These are phyloP conservation scores for Metacarcinus magister DNA, from an alignment of 2,888 invertebrate species.

Conservation along the genomic window DNA sequence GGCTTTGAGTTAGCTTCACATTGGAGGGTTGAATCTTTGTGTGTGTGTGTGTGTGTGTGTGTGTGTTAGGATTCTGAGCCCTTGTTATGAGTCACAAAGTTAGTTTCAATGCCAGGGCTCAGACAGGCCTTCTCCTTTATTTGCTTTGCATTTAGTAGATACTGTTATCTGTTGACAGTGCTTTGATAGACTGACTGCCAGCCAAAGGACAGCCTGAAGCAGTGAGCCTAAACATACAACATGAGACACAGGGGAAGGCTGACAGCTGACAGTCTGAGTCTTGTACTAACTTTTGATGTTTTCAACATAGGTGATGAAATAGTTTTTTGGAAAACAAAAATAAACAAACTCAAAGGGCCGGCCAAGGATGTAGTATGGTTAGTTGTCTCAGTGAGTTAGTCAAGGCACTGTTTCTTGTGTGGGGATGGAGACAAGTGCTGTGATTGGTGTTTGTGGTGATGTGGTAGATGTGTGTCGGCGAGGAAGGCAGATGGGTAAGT, in stretches of 20 bases:
- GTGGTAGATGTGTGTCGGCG: not conserved
- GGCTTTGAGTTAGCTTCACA: not conserved
- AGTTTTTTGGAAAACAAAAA: not conserved
- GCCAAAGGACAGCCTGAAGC: not conserved
- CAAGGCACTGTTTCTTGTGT: not conserved
- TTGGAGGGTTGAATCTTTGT: not conserved
- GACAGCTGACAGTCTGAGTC: not conserved
- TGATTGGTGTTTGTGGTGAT: not conserved
- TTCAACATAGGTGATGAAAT: not conserved
- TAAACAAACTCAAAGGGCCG: not conserved
- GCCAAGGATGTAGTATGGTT: not conserved
- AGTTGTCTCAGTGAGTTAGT: not conserved
- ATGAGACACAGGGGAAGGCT: constrained; percentile 4
- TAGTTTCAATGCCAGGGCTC: not conserved
- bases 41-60: not conserved
- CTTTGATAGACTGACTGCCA: not conserved
- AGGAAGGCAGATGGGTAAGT: not conserved
- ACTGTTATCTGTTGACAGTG: not conserved
- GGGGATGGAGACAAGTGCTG: not conserved
- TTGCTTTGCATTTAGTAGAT: not conserved
- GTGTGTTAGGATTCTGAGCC: not conserved
- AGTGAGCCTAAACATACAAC: not conserved
- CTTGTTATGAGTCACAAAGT: not conserved
- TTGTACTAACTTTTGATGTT: not conserved
- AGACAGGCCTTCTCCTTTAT: not conserved